Percentiles rank a stretch among this genome's conserved stretches.
Evolutionary conservation across 2,888 invertebrate species (phyloP).

Genomic region (Spodoptera exigua): DNA sequence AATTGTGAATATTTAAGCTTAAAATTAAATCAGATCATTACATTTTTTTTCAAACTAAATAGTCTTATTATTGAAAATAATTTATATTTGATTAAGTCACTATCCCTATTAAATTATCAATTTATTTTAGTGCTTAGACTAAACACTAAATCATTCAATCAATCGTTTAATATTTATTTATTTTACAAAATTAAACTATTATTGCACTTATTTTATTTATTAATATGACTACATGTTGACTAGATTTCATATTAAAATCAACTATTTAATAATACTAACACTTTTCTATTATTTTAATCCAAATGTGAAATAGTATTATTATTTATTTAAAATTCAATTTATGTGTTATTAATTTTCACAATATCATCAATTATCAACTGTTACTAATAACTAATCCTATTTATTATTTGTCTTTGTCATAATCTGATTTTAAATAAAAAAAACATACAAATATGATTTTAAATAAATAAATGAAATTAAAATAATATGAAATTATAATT

Average conservation of each 20-base stretch:
- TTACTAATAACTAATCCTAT: too few relatives aligned
- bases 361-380: neutral
- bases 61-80: too few relatives aligned
- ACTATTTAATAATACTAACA: conserved; percentile 1
- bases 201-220: conserved; percentile 53
- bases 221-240: conserved; percentile 30
- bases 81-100: too few relatives aligned
- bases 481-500: too few relatives aligned
- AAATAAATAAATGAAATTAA: too few relatives aligned
- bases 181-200: conserved; percentile 55
- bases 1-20: too few relatives aligned
- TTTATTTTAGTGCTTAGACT: conserved; percentile 26
- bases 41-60: too few relatives aligned
- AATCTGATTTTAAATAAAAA: too few relatives aligned
- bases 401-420: neutral
- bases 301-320: conserved; percentile 6
- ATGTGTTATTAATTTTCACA: neutral
- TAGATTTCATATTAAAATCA: conserved; percentile 19
- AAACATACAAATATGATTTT: too few relatives aligned
- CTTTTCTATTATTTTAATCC: neutral
- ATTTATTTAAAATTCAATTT: neutral
- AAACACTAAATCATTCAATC: conserved; percentile 28
- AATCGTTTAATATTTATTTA: conserved; percentile 24
- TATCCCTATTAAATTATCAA: neutral
- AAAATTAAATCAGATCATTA: too few relatives aligned